Evolutionary conservation across 2,888 invertebrate genomes (phyloP).

Genomic region (Chirona hameri): DNA sequence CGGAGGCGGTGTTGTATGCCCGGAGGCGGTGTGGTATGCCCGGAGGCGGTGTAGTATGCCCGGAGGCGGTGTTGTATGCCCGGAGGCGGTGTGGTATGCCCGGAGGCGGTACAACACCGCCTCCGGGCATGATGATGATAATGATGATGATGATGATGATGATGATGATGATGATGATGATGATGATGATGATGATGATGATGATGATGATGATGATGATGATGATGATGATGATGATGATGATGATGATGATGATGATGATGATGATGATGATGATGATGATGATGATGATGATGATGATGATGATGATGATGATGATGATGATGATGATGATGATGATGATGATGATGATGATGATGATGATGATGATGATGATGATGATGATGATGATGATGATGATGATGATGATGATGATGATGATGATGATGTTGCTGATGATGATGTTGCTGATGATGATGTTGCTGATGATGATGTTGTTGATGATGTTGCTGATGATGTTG

Average conservation of each 20-base stretch:
- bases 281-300: conserved; percentile 22
- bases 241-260: conserved; percentile 22
- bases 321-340: conserved; percentile 22
- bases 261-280: conserved; percentile 22
- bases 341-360: conserved; percentile 22
- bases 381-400: conserved; percentile 22
- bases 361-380: conserved; percentile 22
- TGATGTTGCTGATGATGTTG: too few relatives aligned
- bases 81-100: too few relatives aligned
- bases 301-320: conserved; percentile 22
- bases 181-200: conserved; percentile 11
- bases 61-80: too few relatives aligned
- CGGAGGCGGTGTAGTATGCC: too few relatives aligned
- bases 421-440: too few relatives aligned
- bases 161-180: conserved; percentile 22
- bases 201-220: conserved; percentile 22
- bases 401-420: conserved; percentile 22
- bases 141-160: conserved; percentile 9
- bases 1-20: too few relatives aligned
- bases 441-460: too few relatives aligned
- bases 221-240: conserved; percentile 22
- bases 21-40: too few relatives aligned
- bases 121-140: neutral
- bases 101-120: too few relatives aligned
- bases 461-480: too few relatives aligned